Base-by-base conservation (phyloP, 2,113 vertebrate genomes). In the Prunella himalayana region DNA sequence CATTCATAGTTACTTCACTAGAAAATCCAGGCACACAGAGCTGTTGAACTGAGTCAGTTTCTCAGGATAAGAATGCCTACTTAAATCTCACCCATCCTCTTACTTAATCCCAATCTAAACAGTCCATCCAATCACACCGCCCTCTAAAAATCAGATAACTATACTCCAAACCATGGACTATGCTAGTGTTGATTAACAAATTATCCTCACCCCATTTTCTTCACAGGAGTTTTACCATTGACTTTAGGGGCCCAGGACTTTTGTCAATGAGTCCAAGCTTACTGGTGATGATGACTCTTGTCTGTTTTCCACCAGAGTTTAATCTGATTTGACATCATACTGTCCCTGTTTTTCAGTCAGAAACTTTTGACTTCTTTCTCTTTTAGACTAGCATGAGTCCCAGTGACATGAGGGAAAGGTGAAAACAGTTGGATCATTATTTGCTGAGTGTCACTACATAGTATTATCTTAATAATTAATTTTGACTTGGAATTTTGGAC, bases 1-100 rank as follows among this genome's bases (percentile, higher is more conserved):
- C 92, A 53, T 86, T 93, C 95, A 90, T 92, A 96, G 86, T 45
- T 95, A 73, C 88, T 90, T 68, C 95, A 53, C 44, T 21, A 81
- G 76, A 65, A 86, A 47, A 88, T 51, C 72, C 88, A 93, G 90
- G 54, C 76, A 45, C 13, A 5, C 0, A 0, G 76, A 72, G 53
- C 75, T 92, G 78, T 68, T 85, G 82, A 90, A 88, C 53, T 30
- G 35, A 93, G 47, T 47, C 68, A 18, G 44, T 70, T 90, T 47
- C 61, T 86, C 68, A 44, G 44, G 85, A 64, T 37, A 24, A 1
- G 5, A 71, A 95, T 8, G 3, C 35, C 56, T 68, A 44, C 56
- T 75, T 70, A 88, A 88, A 81, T 71, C 49, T 63, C 5, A 0
- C 17, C 21, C 1, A 3, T 33, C 7, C 35, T 45, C 33, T 59